Conservation (phyloP, 92 coral and sea anemone genomes). For the Scolanthus callimorphus region DNA sequence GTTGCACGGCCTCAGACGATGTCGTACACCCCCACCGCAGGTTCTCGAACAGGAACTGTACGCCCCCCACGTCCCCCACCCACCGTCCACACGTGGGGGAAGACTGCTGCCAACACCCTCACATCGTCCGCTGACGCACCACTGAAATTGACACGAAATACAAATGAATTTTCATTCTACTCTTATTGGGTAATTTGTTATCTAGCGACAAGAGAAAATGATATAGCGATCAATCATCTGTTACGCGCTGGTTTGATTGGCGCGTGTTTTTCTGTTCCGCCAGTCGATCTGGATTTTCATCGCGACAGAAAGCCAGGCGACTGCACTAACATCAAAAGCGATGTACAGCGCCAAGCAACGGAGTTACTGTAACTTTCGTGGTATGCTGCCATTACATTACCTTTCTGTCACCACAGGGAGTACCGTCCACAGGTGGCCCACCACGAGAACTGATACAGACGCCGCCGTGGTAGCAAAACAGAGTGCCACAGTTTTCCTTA, state of each 20-base stretch:
- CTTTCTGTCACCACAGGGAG: constrained; percentile 80
- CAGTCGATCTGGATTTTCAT: no score
- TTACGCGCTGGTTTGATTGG: no score
- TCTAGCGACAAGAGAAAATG: no score
- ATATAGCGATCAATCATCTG: no score
- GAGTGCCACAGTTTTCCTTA: constrained; percentile 42
- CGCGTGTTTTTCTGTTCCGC: no score
- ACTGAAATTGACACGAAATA: constrained; percentile 39
- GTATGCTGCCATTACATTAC: no score
- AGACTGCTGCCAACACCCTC: constrained; percentile 57
- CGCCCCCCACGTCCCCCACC: constrained; percentile 85
- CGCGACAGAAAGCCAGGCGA: no score
- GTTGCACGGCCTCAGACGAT: constrained; percentile 70
- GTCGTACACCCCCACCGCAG: constrained; percentile 82
- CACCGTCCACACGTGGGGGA: constrained; percentile 79
- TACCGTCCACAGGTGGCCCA: constrained; percentile 84
- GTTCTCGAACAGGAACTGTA: constrained; percentile 71
- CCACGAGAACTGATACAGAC: constrained; percentile 43
- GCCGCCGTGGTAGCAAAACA: constrained; percentile 35
- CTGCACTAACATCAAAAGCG: no score
- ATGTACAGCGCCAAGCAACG: no score
- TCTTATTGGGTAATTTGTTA: no score
- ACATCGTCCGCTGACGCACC: constrained; percentile 77
- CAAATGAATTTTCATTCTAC: no score
- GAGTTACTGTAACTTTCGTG: no score